A percentile compares a stretch with the other conserved stretches of the same genome.
Conservation (phyloP, 2,797 vertebrate genomes). For the Threskiornis aethiopicus region DNA sequence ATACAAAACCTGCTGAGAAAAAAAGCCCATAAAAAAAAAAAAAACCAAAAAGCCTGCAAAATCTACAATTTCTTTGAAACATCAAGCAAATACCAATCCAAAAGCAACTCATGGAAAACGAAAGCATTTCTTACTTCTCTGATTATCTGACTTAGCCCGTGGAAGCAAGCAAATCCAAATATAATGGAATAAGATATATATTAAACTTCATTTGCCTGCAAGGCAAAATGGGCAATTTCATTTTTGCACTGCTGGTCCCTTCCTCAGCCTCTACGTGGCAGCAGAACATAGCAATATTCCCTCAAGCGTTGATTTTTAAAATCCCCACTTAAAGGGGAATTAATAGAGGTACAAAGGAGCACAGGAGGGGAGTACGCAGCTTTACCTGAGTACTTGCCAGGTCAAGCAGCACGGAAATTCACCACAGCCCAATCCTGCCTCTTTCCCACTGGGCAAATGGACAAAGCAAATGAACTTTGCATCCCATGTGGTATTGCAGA, state of each 20-base stretch:
- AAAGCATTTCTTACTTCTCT: not conserved
- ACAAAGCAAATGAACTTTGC: conserved; percentile 45
- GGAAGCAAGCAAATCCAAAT: not conserved
- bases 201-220: not conserved
- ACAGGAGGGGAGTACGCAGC: not conserved
- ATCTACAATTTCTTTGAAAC: not conserved
- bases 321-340: not conserved
- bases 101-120: not conserved
- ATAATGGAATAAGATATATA: not conserved
- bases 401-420: not conserved
- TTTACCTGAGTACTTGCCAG: not conserved
- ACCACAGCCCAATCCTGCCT: not conserved
- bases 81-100: not conserved
- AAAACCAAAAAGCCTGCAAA: not conserved
- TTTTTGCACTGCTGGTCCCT: not conserved
- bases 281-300: conserved; percentile 7
- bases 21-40: not conserved
- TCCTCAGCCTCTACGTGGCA: conserved; percentile 25
- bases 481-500: not conserved
- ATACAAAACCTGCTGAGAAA: not conserved
- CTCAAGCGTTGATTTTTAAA: not conserved
- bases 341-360: not conserved
- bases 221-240: not conserved
- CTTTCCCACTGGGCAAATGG: not conserved
- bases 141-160: not conserved